These are phyloP conservation scores for Geodia barretti DNA, from an alignment of 37 sponge, comb jelly and placozoan species.

Conservation along the genomic window DNA sequence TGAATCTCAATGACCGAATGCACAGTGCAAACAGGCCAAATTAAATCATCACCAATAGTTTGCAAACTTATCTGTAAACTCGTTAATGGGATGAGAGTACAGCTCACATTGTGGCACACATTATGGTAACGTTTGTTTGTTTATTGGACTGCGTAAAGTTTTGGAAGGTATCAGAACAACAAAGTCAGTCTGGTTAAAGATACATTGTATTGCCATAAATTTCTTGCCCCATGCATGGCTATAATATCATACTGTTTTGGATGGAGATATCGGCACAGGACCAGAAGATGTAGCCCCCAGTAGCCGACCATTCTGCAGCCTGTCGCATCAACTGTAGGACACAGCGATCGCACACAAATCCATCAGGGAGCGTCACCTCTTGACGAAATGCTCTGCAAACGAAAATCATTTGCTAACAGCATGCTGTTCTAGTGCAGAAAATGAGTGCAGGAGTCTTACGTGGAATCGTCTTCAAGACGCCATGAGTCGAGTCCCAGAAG, in stretches of 20 bases:
- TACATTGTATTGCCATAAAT: too few relatives aligned
- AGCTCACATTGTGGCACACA: too few relatives aligned
- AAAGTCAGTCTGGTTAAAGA: too few relatives aligned
- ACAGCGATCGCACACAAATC: conserved; percentile 58
- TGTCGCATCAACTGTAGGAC: conserved; percentile 59
- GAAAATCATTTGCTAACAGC: neutral
- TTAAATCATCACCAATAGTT: too few relatives aligned
- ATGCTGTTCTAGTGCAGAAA: neutral
- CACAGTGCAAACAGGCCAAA: too few relatives aligned
- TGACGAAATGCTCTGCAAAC: neutral
- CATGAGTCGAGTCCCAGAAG: conserved; percentile 10
- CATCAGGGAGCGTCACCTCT: conserved; percentile 42
- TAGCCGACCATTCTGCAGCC: conserved; percentile 69
- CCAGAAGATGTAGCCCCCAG: conserved; percentile 67
- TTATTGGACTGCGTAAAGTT: too few relatives aligned
- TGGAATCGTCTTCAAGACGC: neutral
- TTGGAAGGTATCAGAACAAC: too few relatives aligned
- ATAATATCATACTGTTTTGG: neutral
- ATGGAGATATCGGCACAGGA: conserved; percentile 67
- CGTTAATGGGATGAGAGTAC: too few relatives aligned
- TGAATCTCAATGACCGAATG: too few relatives aligned
- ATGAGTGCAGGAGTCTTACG: neutral
- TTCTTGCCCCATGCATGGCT: too few relatives aligned
- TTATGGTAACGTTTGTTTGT: too few relatives aligned
- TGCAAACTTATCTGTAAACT: too few relatives aligned